Conservation (phyloP, 2,888 invertebrate species). For the Agrotis segetum region DNA sequence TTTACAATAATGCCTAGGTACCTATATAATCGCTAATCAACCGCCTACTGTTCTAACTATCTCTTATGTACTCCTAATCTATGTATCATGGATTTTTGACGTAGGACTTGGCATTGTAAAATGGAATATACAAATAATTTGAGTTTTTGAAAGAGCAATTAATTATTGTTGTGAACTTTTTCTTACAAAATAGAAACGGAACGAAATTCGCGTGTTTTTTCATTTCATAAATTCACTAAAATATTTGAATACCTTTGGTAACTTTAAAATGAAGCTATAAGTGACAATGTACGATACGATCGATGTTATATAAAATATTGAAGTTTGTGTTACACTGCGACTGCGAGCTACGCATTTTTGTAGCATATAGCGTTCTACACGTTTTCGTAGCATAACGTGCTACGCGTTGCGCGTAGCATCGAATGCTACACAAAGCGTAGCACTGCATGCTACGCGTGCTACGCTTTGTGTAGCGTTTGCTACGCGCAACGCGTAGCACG, state of each 20-base stretch:
- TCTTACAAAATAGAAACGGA: no score
- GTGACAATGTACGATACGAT: neutral
- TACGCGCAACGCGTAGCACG: no score
- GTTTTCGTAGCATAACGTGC: neutral
- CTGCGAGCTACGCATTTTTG: neutral
- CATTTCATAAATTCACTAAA: neutral
- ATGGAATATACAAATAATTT: neutral
- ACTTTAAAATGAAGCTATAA: neutral
- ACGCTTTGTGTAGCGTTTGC: no score
- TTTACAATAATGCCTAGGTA: constrained; percentile 48
- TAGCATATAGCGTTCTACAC: no score
- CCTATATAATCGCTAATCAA: constrained; percentile 49
- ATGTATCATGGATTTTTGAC: constrained; percentile 28
- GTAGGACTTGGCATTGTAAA: neutral
- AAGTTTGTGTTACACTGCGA: neutral
- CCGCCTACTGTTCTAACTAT: constrained; percentile 56
- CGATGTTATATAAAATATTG: neutral
- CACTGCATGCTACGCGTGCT: neutral
- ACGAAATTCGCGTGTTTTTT: no score
- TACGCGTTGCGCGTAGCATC: neutral
- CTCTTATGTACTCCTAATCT: constrained; percentile 44
- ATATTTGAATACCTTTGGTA: no score
- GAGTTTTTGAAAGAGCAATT: no score
- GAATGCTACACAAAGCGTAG: constrained; percentile 7
- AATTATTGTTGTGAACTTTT: no score